These are phyloP conservation scores for Streblospio benedicti DNA, from an alignment of 1,140 invertebrate genomes.

Conservation along the genomic window DNA sequence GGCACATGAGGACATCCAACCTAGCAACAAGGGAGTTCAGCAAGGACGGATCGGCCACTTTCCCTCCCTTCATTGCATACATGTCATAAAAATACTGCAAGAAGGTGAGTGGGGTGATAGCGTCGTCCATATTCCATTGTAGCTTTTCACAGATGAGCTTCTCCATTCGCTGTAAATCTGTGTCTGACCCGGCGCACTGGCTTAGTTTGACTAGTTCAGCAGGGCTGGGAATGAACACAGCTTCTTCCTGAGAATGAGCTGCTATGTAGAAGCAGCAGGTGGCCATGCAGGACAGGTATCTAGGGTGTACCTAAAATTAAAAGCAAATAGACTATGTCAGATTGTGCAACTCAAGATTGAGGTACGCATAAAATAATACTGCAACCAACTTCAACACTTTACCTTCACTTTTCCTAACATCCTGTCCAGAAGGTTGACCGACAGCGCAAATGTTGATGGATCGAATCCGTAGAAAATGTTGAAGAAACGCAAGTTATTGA, in stretches of 20 bases:
- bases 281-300: conserved; percentile 23
- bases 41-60: background rate
- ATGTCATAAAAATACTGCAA: conserved; percentile 16
- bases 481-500: conserved; percentile 16
- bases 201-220: conserved; percentile 16
- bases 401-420: conserved; percentile 23
- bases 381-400: conserved; percentile 1
- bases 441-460: conserved; percentile 20
- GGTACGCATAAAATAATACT: background rate
- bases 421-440: conserved; percentile 18
- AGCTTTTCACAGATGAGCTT: conserved; percentile 20
- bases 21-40: conserved; percentile 3
- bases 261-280: conserved; percentile 22
- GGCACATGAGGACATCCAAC: conserved; percentile 19
- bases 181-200: conserved; percentile 15
- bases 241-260: conserved; percentile 16
- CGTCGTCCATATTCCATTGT: conserved; percentile 16
- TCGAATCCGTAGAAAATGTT: conserved; percentile 18
- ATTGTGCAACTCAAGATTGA: background rate
- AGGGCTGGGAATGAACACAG: conserved; percentile 14
- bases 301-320: conserved; percentile 15
- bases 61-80: conserved; percentile 10
- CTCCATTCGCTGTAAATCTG: conserved; percentile 22
- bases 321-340: background rate
- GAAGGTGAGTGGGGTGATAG: conserved; percentile 19